phyloP scores from a whole-genome alignment of 2,888 invertebrate genomes.

The Acrobasis suavella region DNA sequence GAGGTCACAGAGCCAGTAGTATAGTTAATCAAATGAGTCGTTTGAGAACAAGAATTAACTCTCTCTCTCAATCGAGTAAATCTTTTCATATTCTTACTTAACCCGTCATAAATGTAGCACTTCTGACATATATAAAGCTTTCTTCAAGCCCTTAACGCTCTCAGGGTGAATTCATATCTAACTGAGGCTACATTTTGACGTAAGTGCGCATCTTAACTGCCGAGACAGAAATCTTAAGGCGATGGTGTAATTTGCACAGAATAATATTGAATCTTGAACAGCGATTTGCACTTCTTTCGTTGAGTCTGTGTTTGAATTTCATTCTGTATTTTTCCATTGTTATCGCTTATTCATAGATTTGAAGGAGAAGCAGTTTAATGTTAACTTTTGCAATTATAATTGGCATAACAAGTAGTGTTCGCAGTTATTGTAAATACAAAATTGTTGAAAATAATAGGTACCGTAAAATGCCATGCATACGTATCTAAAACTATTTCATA shows the following conservation, averaged over 20 bases:
- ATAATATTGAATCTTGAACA: conserved; percentile 56
- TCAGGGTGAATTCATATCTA: conserved; percentile 12
- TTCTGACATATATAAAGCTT: not conserved
- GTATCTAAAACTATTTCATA: no score
- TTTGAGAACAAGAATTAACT: no score
- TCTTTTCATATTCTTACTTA: not conserved
- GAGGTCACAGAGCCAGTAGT: no score
- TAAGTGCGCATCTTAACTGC: conserved; percentile 32
- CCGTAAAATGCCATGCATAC: no score
- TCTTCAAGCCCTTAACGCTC: not conserved
- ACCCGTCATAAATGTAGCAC: not conserved
- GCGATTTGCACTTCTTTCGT: conserved; percentile 46
- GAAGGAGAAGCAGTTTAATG: not conserved
- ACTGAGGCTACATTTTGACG: conserved; percentile 15
- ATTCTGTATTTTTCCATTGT: conserved; percentile 10
- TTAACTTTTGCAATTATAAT: not conserved
- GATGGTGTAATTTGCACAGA: conserved; percentile 56
- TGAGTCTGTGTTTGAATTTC: conserved; percentile 24
- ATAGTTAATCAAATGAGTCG: no score
- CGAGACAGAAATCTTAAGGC: conserved; percentile 49
- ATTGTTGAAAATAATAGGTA: no score
- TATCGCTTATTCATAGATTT: conserved; percentile 11
- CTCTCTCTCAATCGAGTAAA: no score
- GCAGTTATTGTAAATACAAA: no score
- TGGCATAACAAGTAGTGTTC: no score